Evolutionary conservation across 2,888 invertebrate species (phyloP), one percentile per base, ranked within the genome.

Genomic region (Dorcus parallelipipedus): DNA sequence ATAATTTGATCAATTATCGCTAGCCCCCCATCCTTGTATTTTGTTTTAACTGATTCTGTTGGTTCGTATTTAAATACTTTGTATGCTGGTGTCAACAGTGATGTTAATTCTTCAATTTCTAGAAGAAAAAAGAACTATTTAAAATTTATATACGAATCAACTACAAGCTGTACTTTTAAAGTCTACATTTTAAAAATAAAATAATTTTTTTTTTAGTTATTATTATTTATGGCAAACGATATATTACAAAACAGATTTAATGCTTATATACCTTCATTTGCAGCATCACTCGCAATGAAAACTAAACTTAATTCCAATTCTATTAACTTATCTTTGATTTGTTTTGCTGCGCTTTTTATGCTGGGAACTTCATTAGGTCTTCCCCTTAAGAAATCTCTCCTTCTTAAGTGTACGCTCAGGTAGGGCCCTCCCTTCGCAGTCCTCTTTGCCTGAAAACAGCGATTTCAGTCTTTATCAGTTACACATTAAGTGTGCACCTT

Each of bases 1-100:
- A 99, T 91, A 70, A 97, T 92, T 81, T 99, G 97, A 74, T 98
- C 97, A 51, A 97, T 87, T 56, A 97, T 93, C 0, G 97, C 95
- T 23, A 92, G 74, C 2, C 93, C 94, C 1, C 97, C 97, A 73
- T 95, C 95, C 73, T 85, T 85, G 65, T 81, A 86, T 56, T 79
- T 76, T 2, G 77, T 71, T 62, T 82, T 77, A 8, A 87, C 78
- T n/a, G 71, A 68, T n/a, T 71, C 63, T 26, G 77, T 74, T 1
- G 87, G 84, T 20, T 61, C 65, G 64, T 77, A 84, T 60, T 68
- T 76, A 9, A 76, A 61, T 8, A 82, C 76, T 55, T 67, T 68
- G 75, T 60, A 0, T 48, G 64, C 52, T 66, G 69, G 1, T 14
- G 71, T 63, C 54, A 91, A 73, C 56, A 79, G 69, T 4, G 70